Conservation (phyloP, 2,888 invertebrate genomes). For the Noctua fimbriata region DNA sequence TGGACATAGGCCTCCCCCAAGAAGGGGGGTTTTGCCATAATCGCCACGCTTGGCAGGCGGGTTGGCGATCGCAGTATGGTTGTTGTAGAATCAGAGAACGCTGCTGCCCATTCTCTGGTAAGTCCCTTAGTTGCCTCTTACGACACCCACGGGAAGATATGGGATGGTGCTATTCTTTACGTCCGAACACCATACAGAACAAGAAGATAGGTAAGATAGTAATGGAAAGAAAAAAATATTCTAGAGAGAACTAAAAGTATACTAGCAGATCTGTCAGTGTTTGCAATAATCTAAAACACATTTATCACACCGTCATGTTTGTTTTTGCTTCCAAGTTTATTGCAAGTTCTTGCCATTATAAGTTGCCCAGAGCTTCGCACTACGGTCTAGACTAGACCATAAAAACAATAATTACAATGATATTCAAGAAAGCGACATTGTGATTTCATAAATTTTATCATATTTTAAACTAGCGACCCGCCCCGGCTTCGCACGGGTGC, state of each 20-base stretch:
- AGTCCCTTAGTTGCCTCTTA: too few relatives aligned
- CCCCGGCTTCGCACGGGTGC: too few relatives aligned
- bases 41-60: too few relatives aligned
- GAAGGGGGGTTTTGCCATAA: too few relatives aligned
- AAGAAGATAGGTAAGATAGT: neutral
- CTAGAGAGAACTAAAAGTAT: neutral
- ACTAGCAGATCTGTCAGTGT: neutral
- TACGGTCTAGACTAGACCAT: neutral
- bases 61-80: too few relatives aligned
- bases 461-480: neutral
- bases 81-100: too few relatives aligned
- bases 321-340: constrained; percentile 14
- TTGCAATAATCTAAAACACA: constrained; percentile 23
- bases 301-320: constrained; percentile 1
- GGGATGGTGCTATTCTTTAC: too few relatives aligned
- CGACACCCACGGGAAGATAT: too few relatives aligned
- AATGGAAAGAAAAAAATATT: neutral
- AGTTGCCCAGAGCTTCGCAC: neutral
- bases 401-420: neutral
- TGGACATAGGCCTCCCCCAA: too few relatives aligned
- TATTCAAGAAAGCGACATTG: neutral
- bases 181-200: too few relatives aligned
- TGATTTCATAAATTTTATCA: neutral
- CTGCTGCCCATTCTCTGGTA: too few relatives aligned
- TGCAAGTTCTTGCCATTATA: constrained; percentile 14